Evolutionary conservation across 2,888 invertebrate genomes (phyloP).

Genomic region (Xestia ashworthii): DNA sequence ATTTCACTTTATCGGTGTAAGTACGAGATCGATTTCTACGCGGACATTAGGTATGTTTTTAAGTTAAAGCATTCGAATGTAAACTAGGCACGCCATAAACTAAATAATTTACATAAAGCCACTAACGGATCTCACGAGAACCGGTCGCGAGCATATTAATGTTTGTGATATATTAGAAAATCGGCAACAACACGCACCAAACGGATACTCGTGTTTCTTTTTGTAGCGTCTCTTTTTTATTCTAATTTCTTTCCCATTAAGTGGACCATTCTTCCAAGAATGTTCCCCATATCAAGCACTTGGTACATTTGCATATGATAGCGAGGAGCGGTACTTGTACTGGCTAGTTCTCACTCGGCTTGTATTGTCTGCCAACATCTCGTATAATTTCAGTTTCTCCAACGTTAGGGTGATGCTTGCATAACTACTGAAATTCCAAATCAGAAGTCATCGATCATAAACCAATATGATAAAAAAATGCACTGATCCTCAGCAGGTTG

Average conservation of each 20-base stretch:
- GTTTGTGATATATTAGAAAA: constrained; percentile 90
- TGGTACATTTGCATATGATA: constrained; percentile 74
- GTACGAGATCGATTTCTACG: constrained; percentile 69
- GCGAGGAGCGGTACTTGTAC: constrained; percentile 26
- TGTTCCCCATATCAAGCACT: constrained; percentile 71
- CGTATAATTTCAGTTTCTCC: neutral
- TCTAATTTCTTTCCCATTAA: constrained; percentile 81
- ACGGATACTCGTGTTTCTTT: constrained; percentile 75
- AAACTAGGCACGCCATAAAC: constrained; percentile 87
- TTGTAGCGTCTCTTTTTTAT: constrained; percentile 80
- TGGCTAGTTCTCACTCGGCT: constrained; percentile 16
- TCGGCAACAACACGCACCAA: constrained; percentile 80
- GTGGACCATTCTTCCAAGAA: constrained; percentile 71
- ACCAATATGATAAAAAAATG: neutral
- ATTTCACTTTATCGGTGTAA: constrained; percentile 75
- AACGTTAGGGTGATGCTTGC: too few relatives aligned
- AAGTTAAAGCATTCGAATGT: constrained; percentile 83
- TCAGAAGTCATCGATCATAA: constrained; percentile 11
- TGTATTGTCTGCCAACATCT: constrained; percentile 1
- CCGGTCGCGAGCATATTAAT: constrained; percentile 87
- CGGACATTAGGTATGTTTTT: constrained; percentile 73
- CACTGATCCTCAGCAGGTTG: constrained; percentile 1
- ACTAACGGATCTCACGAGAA: constrained; percentile 89
- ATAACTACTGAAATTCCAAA: neutral
- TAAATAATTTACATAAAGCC: constrained; percentile 89